Evolutionary conservation across 53 echinoderm and acorn worm species (phyloP), one percentile per base, ranked within the genome.

Genomic region (Crossaster papposus): DNA sequence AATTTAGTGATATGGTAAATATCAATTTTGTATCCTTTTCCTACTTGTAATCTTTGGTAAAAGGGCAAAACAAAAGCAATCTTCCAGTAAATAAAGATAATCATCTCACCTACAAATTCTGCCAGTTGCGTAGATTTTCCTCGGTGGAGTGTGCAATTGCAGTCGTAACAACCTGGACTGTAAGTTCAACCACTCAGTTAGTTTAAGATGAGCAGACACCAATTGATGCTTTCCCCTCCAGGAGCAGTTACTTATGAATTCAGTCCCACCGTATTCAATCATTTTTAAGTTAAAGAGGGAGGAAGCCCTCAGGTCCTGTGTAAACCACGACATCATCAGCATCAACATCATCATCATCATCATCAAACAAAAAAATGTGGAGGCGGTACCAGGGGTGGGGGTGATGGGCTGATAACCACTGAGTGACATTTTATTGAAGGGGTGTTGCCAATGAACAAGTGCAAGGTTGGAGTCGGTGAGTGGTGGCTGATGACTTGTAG

Each of bases 251-350:
- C 63, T 55, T 74, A 36, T 87, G 87, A 77, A 87, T 77, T 77
- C 72, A 33, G 35, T 62, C 63, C 62, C 87, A 36, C 35, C 34
- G 58, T 36, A 77, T 26, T 87, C 87, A 87, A 87, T 87, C 87
- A 87, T 87, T 77, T 87, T 85, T 73, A 85, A 85, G 85, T 85
- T 87, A 72, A 77, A 62, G 62, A 36, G 15, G 64, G 87, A 36
- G 76, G 77, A 76, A 62, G 52, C 54, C 87, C 44, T 76, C 76
- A 62, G 87, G 44, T 44, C 54, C 77, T 31, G 23, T 26, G 22
- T 31, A 73, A 72, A 30, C 35, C 83, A 74, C 72, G 73, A 9
- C 53, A 30, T 77, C 77, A 77, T 77, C 54, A 14, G 13, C 58
- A 87, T 8, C 17, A 4, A 52, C n/a, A n/a, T n/a, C n/a, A n/a